phyloP scores from a whole-genome alignment of 2,888 invertebrate species.

The Thyatira batis region DNA sequence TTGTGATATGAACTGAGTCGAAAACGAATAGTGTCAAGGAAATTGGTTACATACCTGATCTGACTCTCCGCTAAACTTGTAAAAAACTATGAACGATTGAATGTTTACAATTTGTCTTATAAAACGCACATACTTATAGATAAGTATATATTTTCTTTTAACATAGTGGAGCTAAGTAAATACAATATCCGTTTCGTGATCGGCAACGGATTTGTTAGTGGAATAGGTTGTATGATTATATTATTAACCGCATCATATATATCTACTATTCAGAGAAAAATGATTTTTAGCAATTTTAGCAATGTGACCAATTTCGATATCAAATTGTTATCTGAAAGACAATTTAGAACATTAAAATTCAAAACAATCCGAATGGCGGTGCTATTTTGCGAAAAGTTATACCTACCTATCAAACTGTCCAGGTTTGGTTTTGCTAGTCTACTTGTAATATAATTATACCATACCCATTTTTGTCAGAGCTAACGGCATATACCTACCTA shows the following conservation, averaged over 20 bases:
- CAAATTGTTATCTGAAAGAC: slow-evolving; percentile 37
- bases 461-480: background rate
- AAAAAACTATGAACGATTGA: background rate
- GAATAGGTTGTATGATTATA: background rate
- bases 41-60: background rate
- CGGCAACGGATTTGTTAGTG: slow-evolving; percentile 6
- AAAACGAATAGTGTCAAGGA: background rate
- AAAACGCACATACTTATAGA: background rate
- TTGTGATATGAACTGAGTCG: background rate
- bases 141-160: slow-evolving; percentile 11
- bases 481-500: background rate
- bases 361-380: slow-evolving; percentile 68
- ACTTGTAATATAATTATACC: slow-evolving; percentile 37
- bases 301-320: slow-evolving; percentile 52
- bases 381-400: slow-evolving; percentile 73
- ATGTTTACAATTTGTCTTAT: background rate
- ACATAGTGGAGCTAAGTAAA: background rate
- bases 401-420: slow-evolving; percentile 62
- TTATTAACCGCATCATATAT: background rate
- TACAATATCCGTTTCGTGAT: background rate
- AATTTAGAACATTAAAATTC: slow-evolving; percentile 37
- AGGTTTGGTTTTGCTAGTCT: slow-evolving; percentile 50
- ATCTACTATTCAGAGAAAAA: background rate
- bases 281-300: background rate
- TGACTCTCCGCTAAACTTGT: background rate